Evolutionary conservation across 2,888 invertebrate species (phyloP), one percentile per base, ranked within the genome.

Genomic region (Hylaea fasciaria): DNA sequence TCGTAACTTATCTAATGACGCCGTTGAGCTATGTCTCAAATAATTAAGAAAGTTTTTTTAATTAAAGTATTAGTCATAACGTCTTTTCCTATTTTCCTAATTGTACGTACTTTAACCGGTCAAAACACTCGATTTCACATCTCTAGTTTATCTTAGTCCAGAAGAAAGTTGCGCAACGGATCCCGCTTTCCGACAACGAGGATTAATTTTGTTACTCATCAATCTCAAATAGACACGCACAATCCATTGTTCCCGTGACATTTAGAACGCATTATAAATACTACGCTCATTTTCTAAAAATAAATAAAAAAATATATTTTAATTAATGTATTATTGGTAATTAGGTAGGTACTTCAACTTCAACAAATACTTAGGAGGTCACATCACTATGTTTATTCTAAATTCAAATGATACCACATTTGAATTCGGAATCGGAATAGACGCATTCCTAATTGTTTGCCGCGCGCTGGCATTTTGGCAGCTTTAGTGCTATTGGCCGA

Each of bases 181-280:
- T 82, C 80, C 82, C 81, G 80, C 80, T 86, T 87, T 86, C 86
- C 85, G 77, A 83, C 84, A 80, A 79, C 81, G 77, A 72, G 80
- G 86, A 86, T 88, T 87, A 89, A 82, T 22, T n/a, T 86, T 77
- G 85, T 87, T 88, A 83, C 87, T 88, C 89, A 90, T 89, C 89
- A 88, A 91, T 91, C 89, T 89, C 78, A 80, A 86, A 89, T 88
- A 88, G 89, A 90, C 85, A 82, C 82, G 77, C 81, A 77, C 80
- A 82, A 83, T 83, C 83, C 82, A 89, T 91, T 91, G 91, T 91
- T 89, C 87, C 82, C 86, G 85, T 90, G 91, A 90, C 91, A 91
- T 91, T 91, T 91, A 85, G 60, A 87, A 78, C 81, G 86, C 86
- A 82, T 84, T 89, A 91, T 87, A 90, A 88, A 91, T 90, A 88